A percentile compares a stretch with the other conserved stretches of the same genome.
Conservation (phyloP, 2,113 vertebrate genomes). For the Calyptommatus sinebrachiatus region DNA sequence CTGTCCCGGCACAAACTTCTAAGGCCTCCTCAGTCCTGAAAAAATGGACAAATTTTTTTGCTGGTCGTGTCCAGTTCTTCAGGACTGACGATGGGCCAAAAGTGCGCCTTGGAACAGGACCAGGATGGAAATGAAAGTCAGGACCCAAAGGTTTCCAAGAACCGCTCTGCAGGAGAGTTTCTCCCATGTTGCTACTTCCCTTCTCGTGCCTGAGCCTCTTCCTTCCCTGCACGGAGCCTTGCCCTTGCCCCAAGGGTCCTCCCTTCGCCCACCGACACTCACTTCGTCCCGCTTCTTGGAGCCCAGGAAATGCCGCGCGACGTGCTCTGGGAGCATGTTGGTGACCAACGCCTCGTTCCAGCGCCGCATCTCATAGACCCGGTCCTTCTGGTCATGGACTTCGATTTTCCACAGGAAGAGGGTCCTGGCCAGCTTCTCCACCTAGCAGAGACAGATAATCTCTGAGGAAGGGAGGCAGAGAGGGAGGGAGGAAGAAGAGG, state of each 20-base stretch:
- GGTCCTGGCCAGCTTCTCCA: conserved; percentile 87
- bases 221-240: neutral
- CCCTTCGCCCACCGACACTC: neutral
- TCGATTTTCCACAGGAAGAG: conserved; percentile 93
- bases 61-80: no score
- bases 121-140: neutral
- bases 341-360: conserved; percentile 93
- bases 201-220: neutral
- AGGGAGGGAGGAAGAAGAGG: no score
- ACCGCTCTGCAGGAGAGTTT: neutral
- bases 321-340: conserved; percentile 95
- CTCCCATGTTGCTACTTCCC: no score
- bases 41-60: no score
- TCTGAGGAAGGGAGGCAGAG: neutral
- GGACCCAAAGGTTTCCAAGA: neutral
- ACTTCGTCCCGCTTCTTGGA: conserved; percentile 94
- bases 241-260: neutral
- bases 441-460: conserved; percentile 59
- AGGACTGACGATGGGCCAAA: no score
- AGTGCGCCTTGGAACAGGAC: neutral
- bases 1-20: no score
- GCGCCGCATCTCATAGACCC: conserved; percentile 91
- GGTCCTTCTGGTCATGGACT: conserved; percentile 91
- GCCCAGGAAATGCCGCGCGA: conserved; percentile 93
- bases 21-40: no score